These are phyloP conservation scores for Leptonema lineaticorne DNA, from an alignment of 1,140 invertebrate genomes.

Conservation along the genomic window DNA sequence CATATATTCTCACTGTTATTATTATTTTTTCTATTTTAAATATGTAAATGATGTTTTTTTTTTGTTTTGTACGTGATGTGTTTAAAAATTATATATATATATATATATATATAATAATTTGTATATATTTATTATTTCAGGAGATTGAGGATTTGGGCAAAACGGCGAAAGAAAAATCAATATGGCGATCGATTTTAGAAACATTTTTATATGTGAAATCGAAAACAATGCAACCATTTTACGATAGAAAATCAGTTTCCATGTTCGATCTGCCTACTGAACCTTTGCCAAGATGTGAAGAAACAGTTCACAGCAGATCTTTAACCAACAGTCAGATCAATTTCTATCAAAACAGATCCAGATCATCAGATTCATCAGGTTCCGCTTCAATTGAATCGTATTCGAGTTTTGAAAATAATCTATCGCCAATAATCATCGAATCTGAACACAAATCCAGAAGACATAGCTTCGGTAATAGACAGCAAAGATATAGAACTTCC, in stretches of 20 bases:
- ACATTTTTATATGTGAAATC: conserved; percentile 35
- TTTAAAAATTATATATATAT: neutral
- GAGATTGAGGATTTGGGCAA: conserved; percentile 27
- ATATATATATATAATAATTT: neutral
- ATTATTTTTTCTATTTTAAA: no score
- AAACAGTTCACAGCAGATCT: conserved; percentile 3
- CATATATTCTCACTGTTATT: neutral
- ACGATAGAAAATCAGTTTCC: conserved; percentile 1
- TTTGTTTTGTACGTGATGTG: neutral
- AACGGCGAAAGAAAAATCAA: conserved; percentile 21
- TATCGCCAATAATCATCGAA: no score
- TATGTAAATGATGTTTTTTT: neutral
- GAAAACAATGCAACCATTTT: conserved; percentile 17
- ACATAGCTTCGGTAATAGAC: neutral
- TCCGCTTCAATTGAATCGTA: neutral
- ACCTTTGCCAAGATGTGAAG: neutral
- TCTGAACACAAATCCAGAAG: neutral
- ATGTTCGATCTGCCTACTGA: conserved; percentile 1
- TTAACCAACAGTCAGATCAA: conserved; percentile 2
- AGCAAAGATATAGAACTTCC: neutral
- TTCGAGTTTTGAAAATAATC: neutral
- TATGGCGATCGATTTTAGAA: conserved; percentile 33
- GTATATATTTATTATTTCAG: conserved; percentile 32
- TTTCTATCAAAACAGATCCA: neutral
- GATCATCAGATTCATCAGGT: neutral